Evolutionary conservation across 2,888 invertebrate species (phyloP), one percentile per base, ranked within the genome.

Genomic region (Chelonus formosanus): DNA sequence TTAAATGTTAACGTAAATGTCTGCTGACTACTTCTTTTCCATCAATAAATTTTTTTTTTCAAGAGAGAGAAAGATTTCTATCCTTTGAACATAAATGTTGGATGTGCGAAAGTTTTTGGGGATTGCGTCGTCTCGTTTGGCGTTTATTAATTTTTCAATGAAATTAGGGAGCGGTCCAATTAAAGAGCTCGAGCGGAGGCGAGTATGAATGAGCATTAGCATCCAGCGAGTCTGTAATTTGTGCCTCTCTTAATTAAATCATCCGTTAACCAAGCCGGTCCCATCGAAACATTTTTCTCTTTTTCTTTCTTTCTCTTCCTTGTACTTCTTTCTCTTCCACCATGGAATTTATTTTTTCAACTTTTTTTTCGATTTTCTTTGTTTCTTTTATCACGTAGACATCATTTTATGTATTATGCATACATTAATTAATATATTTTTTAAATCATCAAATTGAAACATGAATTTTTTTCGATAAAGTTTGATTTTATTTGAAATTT

Each of bases 201-300:
- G 78, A 77, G 80, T 77, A 73, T 78, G 77, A 78, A 77, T 74
- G 80, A 76, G 78, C 82, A 83, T 83, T 82, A 83, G 82, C 82
- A 83, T 83, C 78, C 76, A 76, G 77, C 81, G 81, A 80, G 78
- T 80, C 82, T 80, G 84, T 84, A 84, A 84, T 84, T 84, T 84
- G 83, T 84, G 84, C 83, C 79, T 78, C 80, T 82, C 82, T 84
- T 84, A 84, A 84, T 84, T 84, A 84, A 82, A 84, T 84, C 84
- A 84, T 84, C 83, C 82, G 84, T 83, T 83, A 80, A 82, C 80
- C 81, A 76, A 79, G 74, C 77, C 75, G 75, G 75, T 70, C 72
- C 74, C 68, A 66, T 73, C 72, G 70, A 69, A 73, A 71, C 67
- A 66, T 59, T 70, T 68, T 67, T 70, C 66, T 70, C 70, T 62